Base-by-base conservation (phyloP, 2,888 invertebrate species). In the Chalcosyrphus nemorum region DNA sequence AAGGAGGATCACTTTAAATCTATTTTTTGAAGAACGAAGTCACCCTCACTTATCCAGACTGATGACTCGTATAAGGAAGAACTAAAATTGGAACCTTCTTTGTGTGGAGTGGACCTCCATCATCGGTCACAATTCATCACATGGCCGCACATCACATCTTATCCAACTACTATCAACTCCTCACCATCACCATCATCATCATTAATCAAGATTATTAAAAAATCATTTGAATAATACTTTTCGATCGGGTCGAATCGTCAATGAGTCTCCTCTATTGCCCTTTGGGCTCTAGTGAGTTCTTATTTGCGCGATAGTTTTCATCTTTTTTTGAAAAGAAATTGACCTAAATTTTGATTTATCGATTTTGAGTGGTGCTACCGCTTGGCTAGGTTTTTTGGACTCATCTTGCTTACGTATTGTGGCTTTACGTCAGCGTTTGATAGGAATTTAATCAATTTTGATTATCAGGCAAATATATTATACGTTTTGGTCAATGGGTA, bases 311-410 rank as follows among this genome's bases (percentile, higher is more conserved):
- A n/a, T n/a, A n/a, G n/a, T n/a, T n/a, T n/a, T n/a, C 21, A 21
- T 41, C 27, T 61, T 54, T 0, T 38, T 29, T 15, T 66, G 61
- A 66, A 70, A 81, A 76, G 81, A 81, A 76, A 76, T 81, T 81
- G 76, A 81, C 81, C 81, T 76, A 76, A 81, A 81, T 81, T 81
- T 76, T 81, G 76, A 81, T 81, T 81, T 81, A 81, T 81, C 63
- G 81, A 76, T 71, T 63, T 43, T 47, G 68, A 63, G 56, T 57
- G 47, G 50, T 68, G 59, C 54, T 70, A 50, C 70, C 43, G 41
- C 19, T 54, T 19, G 29, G 38, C 32, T 32, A 9, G 32, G 32
- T 24, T 24, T 19, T 29, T n/a, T n/a, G n/a, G 29, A 61, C 35
- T 27, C 32, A 17, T 27, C 68, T 54, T 54, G 41, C 21, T 52